These are phyloP conservation scores for Bugulina stolonifera DNA, from an alignment of 2,888 invertebrate genomes.

Conservation along the genomic window DNA sequence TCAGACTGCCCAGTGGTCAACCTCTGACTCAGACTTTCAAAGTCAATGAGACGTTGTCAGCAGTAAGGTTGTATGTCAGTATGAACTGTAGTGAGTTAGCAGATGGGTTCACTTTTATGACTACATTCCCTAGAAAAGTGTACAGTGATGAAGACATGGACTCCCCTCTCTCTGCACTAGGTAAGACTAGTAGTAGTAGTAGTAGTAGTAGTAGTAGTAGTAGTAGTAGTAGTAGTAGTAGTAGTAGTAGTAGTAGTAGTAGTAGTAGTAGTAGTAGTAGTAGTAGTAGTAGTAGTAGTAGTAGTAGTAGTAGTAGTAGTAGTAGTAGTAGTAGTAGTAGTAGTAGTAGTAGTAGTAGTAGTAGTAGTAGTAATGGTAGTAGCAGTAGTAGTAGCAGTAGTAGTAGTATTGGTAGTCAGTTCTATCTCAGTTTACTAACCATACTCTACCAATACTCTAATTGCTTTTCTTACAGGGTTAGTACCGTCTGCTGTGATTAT, in stretches of 20 bases:
- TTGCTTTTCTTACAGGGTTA: slow-evolving; percentile 36
- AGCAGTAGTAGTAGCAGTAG: slow-evolving; percentile 12
- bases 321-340: slow-evolving; percentile 29
- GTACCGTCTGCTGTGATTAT: slow-evolving; percentile 47
- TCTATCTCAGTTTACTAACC: too few relatives aligned
- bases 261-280: slow-evolving; percentile 30
- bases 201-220: slow-evolving; percentile 30
- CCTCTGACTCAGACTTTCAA: slow-evolving; percentile 71
- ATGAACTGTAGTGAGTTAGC: slow-evolving; percentile 67
- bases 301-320: slow-evolving; percentile 30
- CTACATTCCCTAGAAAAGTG: slow-evolving; percentile 81
- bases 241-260: slow-evolving; percentile 29
- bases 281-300: slow-evolving; percentile 30
- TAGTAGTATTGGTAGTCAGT: slow-evolving; percentile 21
- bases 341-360: slow-evolving; percentile 26
- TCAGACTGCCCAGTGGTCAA: slow-evolving; percentile 70
- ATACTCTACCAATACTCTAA: background rate
- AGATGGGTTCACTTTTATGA: slow-evolving; percentile 75
- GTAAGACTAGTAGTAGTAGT: slow-evolving; percentile 54
- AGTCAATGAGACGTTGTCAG: slow-evolving; percentile 79
- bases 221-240: slow-evolving; percentile 29
- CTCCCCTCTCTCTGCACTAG: slow-evolving; percentile 74
- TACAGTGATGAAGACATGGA: slow-evolving; percentile 81
- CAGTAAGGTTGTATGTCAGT: slow-evolving; percentile 81
- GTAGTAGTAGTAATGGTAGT: slow-evolving; percentile 14